Conservation (phyloP, 2,113 vertebrate genomes). For the Bathybates hornii region DNA sequence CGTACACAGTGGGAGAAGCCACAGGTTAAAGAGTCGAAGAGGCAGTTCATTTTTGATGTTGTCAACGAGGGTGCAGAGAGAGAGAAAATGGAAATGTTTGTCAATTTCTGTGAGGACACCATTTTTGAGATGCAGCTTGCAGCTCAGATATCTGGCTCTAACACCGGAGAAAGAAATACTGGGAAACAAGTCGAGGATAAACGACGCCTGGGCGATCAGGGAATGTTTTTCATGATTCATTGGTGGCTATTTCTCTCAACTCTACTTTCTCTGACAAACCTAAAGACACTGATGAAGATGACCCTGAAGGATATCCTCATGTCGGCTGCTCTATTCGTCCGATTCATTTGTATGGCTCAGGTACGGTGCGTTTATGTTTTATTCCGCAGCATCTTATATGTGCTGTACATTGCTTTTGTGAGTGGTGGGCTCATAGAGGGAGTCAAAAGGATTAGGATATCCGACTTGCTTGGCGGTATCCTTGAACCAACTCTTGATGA, state of each 20-base stretch:
- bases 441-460: constrained; percentile 81
- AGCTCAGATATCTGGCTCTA: constrained; percentile 83
- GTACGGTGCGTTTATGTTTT: constrained; percentile 68
- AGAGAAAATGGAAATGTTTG: constrained; percentile 97
- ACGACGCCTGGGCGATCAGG: constrained; percentile 55
- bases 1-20: constrained; percentile 96
- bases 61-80: constrained; percentile 91
- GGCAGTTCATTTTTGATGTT: constrained; percentile 95
- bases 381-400: constrained; percentile 69
- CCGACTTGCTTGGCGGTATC: constrained; percentile 82
- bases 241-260: constrained; percentile 74
- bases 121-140: constrained; percentile 98
- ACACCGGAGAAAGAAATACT: constrained; percentile 70
- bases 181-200: constrained; percentile 76
- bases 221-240: constrained; percentile 67
- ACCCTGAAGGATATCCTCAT: constrained; percentile 77
- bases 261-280: constrained; percentile 80
- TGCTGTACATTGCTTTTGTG: constrained; percentile 79
- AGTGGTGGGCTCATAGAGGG: constrained; percentile 84
- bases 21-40: constrained; percentile 94
- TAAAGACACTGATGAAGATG: constrained; percentile 84
- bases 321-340: constrained; percentile 69
- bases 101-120: constrained; percentile 96
- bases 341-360: constrained; percentile 67
- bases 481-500: constrained; percentile 90